Evolutionary conservation across 2,888 invertebrate species (phyloP).

Genomic region (Conistra vaccinii): DNA sequence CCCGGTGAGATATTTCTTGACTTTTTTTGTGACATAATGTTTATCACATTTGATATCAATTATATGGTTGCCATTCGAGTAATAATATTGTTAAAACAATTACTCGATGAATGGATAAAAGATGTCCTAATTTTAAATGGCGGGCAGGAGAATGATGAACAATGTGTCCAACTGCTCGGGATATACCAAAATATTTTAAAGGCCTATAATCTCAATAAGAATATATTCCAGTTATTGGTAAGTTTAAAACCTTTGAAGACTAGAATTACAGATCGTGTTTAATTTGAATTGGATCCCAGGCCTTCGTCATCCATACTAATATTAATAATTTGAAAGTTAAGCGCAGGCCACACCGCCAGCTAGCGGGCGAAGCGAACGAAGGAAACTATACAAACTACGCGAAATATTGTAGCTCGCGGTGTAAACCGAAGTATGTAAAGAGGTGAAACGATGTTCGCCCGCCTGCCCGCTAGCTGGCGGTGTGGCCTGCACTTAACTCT

Average conservation of each 20-base stretch:
- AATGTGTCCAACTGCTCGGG: background rate
- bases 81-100: background rate
- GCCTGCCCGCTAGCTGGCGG: too few species aligned
- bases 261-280: background rate
- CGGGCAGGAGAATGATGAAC: background rate
- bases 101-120: background rate
- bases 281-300: background rate
- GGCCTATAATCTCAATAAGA: background rate
- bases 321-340: background rate
- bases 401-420: too few species aligned
- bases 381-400: too few species aligned
- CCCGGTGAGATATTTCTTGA: background rate
- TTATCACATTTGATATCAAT: background rate
- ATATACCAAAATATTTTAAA: background rate
- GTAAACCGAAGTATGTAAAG: too few species aligned
- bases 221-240: background rate
- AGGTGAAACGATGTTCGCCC: too few species aligned
- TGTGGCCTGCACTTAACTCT: too few species aligned
- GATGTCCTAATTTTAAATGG: background rate
- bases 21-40: background rate
- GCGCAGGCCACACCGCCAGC: too few species aligned
- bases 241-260: background rate
- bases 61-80: background rate
- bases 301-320: background rate
- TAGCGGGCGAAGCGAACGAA: too few species aligned